Conservation (phyloP, 2,113 vertebrate species). For the Oryzias javanicus region DNA sequence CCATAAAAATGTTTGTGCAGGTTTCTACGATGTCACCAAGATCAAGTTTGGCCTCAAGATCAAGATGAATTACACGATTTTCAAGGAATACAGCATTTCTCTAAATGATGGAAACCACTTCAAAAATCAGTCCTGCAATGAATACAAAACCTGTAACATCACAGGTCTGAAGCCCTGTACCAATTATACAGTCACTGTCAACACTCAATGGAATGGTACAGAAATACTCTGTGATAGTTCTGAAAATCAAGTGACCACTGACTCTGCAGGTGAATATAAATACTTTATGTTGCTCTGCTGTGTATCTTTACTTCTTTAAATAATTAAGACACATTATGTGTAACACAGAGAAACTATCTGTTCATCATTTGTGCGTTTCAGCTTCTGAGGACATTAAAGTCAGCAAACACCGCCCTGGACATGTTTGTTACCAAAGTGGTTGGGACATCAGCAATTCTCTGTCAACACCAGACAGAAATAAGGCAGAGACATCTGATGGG, state of each 20-base stretch:
- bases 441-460: constrained; percentile 29
- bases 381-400: fast-evolving
- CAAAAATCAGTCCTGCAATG: fast-evolving
- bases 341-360: not conserved
- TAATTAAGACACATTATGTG: not conserved
- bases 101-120: fast-evolving
- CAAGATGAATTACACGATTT: not conserved
- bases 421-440: not conserved
- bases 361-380: constrained; percentile 43
- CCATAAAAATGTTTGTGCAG: constrained; percentile 27
- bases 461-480: not conserved
- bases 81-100: fast-evolving
- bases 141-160: fast-evolving
- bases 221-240: fast-evolving
- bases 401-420: fast-evolving
- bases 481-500: fast-evolving
- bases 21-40: constrained; percentile 5
- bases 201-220: fast-evolving
- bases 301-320: not conserved
- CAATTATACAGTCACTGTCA: not conserved
- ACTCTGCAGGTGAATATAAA: constrained; percentile 40
- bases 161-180: constrained; percentile 56
- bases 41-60: constrained; percentile 20
- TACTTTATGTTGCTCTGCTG: not conserved
- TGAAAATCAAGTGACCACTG: fast-evolving